A percentile compares a stretch with the other conserved stretches of the same genome.
These are phyloP conservation scores for Morone saxatilis DNA, from an alignment of 2,113 vertebrate species.

Conservation along the genomic window DNA sequence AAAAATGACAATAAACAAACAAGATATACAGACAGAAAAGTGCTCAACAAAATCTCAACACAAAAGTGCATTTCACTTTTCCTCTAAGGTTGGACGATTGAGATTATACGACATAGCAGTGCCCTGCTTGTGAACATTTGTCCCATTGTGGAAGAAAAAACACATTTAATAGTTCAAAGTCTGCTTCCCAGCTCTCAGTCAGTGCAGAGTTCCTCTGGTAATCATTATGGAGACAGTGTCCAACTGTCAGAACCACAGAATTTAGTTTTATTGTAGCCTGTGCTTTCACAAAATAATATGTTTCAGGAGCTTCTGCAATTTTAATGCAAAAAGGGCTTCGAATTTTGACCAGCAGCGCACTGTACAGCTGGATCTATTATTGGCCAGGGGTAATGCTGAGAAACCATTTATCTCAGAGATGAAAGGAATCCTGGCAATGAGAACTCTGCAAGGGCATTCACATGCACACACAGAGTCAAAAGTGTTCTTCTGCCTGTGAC, in stretches of 20 bases:
- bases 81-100: background rate
- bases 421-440: constrained; percentile 12
- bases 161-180: background rate
- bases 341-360: background rate
- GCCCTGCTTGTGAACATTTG: background rate
- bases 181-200: too few relatives aligned
- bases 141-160: background rate
- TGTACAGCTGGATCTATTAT: constrained; percentile 7
- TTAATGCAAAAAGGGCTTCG: background rate
- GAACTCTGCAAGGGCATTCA: background rate
- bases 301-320: background rate
- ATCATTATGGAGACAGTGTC: background rate
- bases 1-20: background rate
- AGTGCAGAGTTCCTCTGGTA: too few relatives aligned
- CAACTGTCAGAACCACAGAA: background rate
- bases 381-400: background rate
- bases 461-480: background rate
- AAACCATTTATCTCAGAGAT: constrained; percentile 16
- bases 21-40: background rate
- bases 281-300: constrained; percentile 18
- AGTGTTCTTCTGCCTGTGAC: background rate
- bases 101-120: background rate
- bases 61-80: background rate
- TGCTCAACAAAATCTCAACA: background rate
- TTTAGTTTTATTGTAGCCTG: constrained; percentile 5